Percentiles rank a stretch among this genome's conserved stretches.
Evolutionary conservation across 1,140 invertebrate species (phyloP).

Genomic region (Zaprionus camerounensis): DNA sequence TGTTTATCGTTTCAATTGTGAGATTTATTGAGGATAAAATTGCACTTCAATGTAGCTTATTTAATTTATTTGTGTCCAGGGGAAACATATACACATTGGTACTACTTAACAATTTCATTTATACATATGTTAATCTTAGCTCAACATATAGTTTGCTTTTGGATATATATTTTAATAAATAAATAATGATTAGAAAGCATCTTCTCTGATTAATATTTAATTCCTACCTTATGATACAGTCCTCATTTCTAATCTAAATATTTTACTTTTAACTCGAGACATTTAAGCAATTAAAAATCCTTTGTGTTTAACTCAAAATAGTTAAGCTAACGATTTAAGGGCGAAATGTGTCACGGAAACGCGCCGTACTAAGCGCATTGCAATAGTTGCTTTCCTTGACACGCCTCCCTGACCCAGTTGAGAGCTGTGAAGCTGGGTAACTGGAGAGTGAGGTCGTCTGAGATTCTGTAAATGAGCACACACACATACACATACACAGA

Average conservation of each 20-base stretch:
- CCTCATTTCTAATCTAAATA: neutral
- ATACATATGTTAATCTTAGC: too few species aligned
- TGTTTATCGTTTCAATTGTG: neutral
- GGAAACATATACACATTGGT: neutral
- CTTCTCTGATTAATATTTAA: neutral
- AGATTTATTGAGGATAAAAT: neutral
- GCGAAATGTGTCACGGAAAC: neutral
- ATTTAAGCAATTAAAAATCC: neutral
- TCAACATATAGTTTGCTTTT: too few species aligned
- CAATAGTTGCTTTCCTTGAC: neutral
- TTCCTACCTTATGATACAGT: neutral
- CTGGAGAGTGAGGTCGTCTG: conserved; percentile 10
- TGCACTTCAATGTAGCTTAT: neutral
- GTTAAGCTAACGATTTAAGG: neutral
- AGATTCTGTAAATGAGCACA: conserved; percentile 33
- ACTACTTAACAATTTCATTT: too few species aligned
- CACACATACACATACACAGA: conserved; percentile 11
- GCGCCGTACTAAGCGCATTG: conserved; percentile 15
- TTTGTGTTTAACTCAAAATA: neutral
- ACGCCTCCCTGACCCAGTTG: neutral
- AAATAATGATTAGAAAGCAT: neutral
- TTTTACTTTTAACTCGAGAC: neutral
- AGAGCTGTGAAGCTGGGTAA: neutral
- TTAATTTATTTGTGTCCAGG: neutral
- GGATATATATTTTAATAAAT: too few species aligned